These are phyloP conservation scores for Endotricha flammealis DNA, from an alignment of 2,888 invertebrate genomes.

Conservation along the genomic window DNA sequence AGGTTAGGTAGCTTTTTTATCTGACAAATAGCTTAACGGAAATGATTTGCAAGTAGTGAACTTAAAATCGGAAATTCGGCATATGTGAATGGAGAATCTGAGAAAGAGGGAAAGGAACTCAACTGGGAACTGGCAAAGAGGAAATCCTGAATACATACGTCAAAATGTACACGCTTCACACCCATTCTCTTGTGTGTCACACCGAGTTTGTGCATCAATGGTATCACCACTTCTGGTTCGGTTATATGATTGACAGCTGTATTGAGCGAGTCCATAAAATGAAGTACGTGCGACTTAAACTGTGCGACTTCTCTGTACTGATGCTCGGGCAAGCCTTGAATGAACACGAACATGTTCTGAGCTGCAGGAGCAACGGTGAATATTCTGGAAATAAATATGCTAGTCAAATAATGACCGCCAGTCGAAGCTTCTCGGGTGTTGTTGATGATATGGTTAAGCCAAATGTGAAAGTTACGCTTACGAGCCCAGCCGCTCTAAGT, in stretches of 20 bases:
- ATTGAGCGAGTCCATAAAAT: slow-evolving; percentile 47
- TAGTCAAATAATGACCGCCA: too few relatives aligned
- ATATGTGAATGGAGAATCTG: too few relatives aligned
- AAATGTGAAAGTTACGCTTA: too few relatives aligned
- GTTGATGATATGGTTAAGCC: too few relatives aligned
- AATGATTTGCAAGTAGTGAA: too few relatives aligned
- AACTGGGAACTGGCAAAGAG: too few relatives aligned
- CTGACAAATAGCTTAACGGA: too few relatives aligned
- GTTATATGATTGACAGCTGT: slow-evolving; percentile 38
- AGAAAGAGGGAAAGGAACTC: too few relatives aligned
- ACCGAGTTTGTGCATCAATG: slow-evolving; percentile 53
- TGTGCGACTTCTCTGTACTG: slow-evolving; percentile 31
- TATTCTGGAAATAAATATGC: slow-evolving; percentile 1
- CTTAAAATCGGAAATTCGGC: too few relatives aligned
- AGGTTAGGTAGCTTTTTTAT: too few relatives aligned
- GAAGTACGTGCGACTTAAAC: slow-evolving; percentile 53
- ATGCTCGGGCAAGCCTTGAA: slow-evolving; percentile 35
- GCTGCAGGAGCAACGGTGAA: slow-evolving; percentile 34
- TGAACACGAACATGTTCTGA: slow-evolving; percentile 43
- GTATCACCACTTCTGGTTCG: slow-evolving; percentile 46
- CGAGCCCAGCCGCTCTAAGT: too few relatives aligned
- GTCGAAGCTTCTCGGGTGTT: too few relatives aligned
- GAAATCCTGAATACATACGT: slow-evolving; percentile 32
- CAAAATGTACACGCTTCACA: slow-evolving; percentile 39
- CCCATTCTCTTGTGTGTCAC: slow-evolving; percentile 37